Base-by-base conservation (phyloP, 2,888 invertebrate genomes). In the Eupithecia centaureata region DNA sequence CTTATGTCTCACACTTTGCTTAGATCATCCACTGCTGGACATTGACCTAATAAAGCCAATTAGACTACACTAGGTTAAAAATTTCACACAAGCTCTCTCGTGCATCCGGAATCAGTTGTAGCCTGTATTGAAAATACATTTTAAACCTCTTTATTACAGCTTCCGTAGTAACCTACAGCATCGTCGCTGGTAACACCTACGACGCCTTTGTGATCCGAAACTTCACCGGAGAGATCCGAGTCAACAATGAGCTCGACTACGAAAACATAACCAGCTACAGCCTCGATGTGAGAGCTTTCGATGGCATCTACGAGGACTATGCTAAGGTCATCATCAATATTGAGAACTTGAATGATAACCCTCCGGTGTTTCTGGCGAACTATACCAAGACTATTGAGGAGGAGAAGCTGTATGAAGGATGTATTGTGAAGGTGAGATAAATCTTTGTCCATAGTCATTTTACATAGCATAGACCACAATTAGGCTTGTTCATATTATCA, bases 271-370 rank as follows among this genome's bases (percentile, higher is more conserved):
- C 96, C n/a, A 95, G 96, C 80, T 98, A 98, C 82, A 96, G 95
- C 62, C 91, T 98, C n/a, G 96, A 95, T 63, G 96, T 98, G 1
- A 94, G 96, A 71, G 98, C 97, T 0, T 96, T 96, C 72, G 98
- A 98, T 84, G 98, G 98, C 1, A 94, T 96, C 61, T 97, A 95
- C 84, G 96, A 97, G 74, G 98, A 97, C 81, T 95, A 95, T 65
- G 96, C 98, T 0, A 95, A 95, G 76, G 98, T 99, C 0, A 95
- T 95, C 61, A 97, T 99, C 60, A 95, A 96, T 76, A 96, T 98
- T 63, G 96, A 95, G 76, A 97, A 99, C 86, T 96, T 98, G 57
- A 99, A 99, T 83, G 99, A 99, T 85, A 98, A 98, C 86, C 96
- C 96, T 0, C 99, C 99, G 0, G 95, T 96, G 1, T 99, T 99